A percentile compares a stretch with the other conserved stretches of the same genome.
Evolutionary conservation across 2,888 invertebrate species (phyloP).

Genomic region (Papilio elwesi): DNA sequence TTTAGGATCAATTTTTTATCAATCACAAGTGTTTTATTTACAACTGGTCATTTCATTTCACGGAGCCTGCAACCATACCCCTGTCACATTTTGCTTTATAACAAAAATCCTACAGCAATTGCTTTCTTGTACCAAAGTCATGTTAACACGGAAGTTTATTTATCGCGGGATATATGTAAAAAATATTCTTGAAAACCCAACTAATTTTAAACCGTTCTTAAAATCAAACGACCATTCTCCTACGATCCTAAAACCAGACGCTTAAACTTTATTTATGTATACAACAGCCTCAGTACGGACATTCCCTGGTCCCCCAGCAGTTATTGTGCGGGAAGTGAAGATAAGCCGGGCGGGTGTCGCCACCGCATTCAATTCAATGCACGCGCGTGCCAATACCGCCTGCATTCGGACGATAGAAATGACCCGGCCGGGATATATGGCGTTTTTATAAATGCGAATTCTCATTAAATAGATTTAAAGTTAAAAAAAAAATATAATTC

Average conservation of each 20-base stretch:
- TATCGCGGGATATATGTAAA: too few relatives aligned
- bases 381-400: slow-evolving; percentile 41
- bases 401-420: slow-evolving; percentile 38
- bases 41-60: too few relatives aligned
- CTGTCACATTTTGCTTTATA: too few relatives aligned
- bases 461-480: neutral
- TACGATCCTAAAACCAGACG: neutral
- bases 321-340: slow-evolving; percentile 36
- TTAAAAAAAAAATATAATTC: too few relatives aligned
- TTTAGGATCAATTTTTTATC: too few relatives aligned
- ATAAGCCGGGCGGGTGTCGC: slow-evolving; percentile 42
- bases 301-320: slow-evolving; percentile 27
- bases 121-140: too few relatives aligned
- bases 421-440: neutral
- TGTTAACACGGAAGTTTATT: too few relatives aligned
- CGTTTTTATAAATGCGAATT: slow-evolving; percentile 3
- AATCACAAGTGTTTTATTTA: too few relatives aligned
- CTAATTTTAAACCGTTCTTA: neutral
- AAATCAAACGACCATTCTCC: neutral
- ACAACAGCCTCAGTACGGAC: slow-evolving; percentile 13
- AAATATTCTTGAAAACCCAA: too few relatives aligned
- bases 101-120: too few relatives aligned
- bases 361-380: slow-evolving; percentile 42
- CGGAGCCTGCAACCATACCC: too few relatives aligned
- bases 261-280: slow-evolving; percentile 26